Conservation (phyloP, 2,888 invertebrate species). For the Tanypteryx hageni region DNA sequence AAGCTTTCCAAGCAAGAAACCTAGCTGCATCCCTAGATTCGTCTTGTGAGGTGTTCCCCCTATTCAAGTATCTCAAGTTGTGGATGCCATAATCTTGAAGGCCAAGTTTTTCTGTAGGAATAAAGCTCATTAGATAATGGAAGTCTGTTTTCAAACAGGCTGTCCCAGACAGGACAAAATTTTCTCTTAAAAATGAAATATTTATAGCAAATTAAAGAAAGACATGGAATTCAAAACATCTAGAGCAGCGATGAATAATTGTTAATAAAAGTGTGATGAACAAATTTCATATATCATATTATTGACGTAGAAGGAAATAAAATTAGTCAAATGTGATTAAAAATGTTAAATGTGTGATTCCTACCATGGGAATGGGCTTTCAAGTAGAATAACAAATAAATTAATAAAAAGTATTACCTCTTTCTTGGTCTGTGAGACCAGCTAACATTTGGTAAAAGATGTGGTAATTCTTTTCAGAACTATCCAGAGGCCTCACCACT, state of each 20-base stretch:
- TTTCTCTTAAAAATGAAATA: neutral
- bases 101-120: slow-evolving; percentile 84
- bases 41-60: slow-evolving; percentile 85
- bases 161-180: slow-evolving; percentile 9
- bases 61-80: slow-evolving; percentile 88
- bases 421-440: slow-evolving; percentile 90
- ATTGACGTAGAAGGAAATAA: no score
- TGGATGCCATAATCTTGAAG: slow-evolving; percentile 90
- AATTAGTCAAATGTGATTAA: no score
- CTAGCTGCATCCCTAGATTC: slow-evolving; percentile 84
- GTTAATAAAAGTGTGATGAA: neutral
- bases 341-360: no score
- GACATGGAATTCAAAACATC: neutral
- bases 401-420: slow-evolving; percentile 75
- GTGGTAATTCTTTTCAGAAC: slow-evolving; percentile 93
- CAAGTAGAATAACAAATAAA: neutral
- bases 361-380: no score
- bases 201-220: no score
- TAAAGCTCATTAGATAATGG: neutral
- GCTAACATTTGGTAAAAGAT: slow-evolving; percentile 98
- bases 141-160: neutral
- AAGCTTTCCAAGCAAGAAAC: slow-evolving; percentile 95
- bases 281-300: neutral
- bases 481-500: slow-evolving; percentile 89
- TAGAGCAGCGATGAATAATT: neutral